Percentiles rank a stretch among this genome's conserved stretches.
Conservation (phyloP, 2,888 invertebrate genomes). For the Dexiosoma caninum region DNA sequence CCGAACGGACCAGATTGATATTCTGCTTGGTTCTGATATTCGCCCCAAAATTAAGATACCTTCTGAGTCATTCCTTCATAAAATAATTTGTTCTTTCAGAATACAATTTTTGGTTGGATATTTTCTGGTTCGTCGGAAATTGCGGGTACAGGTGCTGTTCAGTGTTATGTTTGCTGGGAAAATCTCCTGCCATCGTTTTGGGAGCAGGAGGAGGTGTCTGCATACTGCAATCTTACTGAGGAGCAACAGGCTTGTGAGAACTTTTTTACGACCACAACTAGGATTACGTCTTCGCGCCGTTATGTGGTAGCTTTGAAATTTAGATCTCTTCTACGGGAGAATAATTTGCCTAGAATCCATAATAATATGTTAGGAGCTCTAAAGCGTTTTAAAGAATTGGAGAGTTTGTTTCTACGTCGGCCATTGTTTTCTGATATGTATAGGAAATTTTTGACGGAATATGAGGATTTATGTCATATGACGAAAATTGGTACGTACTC, state of each 20-base stretch:
- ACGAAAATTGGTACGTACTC: too few relatives aligned
- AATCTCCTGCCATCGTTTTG: too few relatives aligned
- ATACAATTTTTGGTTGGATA: conserved; percentile 7
- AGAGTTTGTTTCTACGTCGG: not conserved
- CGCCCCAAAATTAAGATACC: conserved; percentile 20
- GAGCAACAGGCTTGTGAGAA: conserved; percentile 15
- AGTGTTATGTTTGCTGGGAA: conserved; percentile 7
- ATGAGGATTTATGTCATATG: conserved; percentile 29
- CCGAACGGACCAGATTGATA: conserved; percentile 2
- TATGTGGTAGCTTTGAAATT: not conserved
- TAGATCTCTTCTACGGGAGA: not conserved
- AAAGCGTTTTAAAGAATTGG: not conserved
- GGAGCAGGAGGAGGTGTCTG: conserved; percentile 1
- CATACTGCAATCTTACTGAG: not conserved
- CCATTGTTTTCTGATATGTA: not conserved
- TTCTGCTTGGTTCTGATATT: conserved; percentile 32
- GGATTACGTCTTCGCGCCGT: not conserved
- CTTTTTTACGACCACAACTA: conserved; percentile 9
- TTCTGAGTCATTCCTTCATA: not conserved
- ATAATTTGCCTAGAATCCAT: not conserved
- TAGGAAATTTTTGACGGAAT: too few relatives aligned
- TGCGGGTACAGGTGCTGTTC: not conserved
- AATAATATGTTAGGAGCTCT: not conserved
- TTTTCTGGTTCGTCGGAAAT: not conserved
- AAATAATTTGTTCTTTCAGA: conserved; percentile 15